Conservation (phyloP, 2,888 invertebrate genomes). For the Nematopogon swammerdamellus region DNA sequence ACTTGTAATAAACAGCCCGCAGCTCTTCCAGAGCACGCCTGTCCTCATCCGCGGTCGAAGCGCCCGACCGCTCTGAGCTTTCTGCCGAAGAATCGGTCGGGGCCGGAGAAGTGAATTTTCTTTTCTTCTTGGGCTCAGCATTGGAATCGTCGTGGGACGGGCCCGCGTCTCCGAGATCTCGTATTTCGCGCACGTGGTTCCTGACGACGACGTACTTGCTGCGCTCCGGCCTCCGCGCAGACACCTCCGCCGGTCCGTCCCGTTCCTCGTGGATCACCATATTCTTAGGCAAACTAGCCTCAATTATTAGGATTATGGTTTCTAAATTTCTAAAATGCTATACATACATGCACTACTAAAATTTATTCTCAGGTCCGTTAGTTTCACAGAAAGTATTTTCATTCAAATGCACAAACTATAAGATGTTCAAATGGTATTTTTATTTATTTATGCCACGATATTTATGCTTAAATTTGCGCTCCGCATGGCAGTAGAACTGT, state of each 20-base stretch:
- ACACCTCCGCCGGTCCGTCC: conserved; percentile 17
- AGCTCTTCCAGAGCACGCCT: conserved; percentile 29
- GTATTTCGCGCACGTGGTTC: conserved; percentile 24
- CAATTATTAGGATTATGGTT: too few species aligned
- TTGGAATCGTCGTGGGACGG: conserved; percentile 4
- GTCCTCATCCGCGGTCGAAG: conserved; percentile 1
- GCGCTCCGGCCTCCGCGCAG: conserved; percentile 15
- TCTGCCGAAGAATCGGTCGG: not conserved
- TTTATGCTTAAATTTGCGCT: too few species aligned
- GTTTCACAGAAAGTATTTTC: too few species aligned
- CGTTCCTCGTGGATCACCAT: conserved; percentile 23
- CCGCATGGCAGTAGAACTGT: too few species aligned
- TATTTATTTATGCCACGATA: too few species aligned
- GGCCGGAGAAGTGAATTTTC: not conserved
- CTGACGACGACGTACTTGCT: conserved; percentile 25
- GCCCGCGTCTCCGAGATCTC: conserved; percentile 9
- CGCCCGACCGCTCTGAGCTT: too few species aligned
- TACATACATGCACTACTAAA: not conserved
- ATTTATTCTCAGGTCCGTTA: too few species aligned
- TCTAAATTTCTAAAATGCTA: not conserved
- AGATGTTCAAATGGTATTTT: too few species aligned
- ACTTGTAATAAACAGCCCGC: conserved; percentile 28
- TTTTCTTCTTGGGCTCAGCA: not conserved
- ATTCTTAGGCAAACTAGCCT: too few species aligned
- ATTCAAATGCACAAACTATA: too few species aligned